Conservation (phyloP, 1,140 invertebrate species). For the Uloborus diversus region DNA sequence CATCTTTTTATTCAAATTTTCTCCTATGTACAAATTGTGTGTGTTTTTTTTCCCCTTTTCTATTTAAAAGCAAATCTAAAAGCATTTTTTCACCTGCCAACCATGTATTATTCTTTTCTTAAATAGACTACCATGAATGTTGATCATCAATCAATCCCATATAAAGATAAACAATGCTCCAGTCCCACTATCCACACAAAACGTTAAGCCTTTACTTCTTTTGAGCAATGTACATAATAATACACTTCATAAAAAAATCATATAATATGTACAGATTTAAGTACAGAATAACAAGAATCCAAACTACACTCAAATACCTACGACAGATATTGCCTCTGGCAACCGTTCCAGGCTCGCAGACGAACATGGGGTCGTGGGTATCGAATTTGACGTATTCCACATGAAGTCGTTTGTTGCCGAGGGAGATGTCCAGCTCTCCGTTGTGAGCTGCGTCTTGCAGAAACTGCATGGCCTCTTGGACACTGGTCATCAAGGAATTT, state of each 20-base stretch:
- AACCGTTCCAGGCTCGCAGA: slow-evolving; percentile 66
- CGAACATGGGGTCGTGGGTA: slow-evolving; percentile 61
- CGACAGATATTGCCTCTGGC: slow-evolving; percentile 64
- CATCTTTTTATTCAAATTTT: too few relatives aligned
- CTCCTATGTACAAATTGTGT: too few relatives aligned
- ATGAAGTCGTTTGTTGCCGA: slow-evolving; percentile 61
- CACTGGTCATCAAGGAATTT: slow-evolving; percentile 58
- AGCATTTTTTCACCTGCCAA: too few relatives aligned
- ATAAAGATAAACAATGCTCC: too few relatives aligned
- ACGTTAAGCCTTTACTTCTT: too few relatives aligned
- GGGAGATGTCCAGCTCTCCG: slow-evolving; percentile 64
- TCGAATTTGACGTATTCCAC: slow-evolving; percentile 62
- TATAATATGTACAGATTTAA: neutral
- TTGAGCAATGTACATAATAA: too few relatives aligned
- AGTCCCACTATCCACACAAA: too few relatives aligned
- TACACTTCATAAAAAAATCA: neutral
- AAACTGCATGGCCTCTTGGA: slow-evolving; percentile 60
- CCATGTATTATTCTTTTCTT: too few relatives aligned
- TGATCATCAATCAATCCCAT: too few relatives aligned
- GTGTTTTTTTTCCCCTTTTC: too few relatives aligned
- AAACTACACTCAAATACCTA: slow-evolving; percentile 59
- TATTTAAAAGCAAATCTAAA: too few relatives aligned
- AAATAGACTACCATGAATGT: too few relatives aligned
- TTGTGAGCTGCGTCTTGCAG: slow-evolving; percentile 63
- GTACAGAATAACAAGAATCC: neutral